These are phyloP conservation scores for Strigamia transsilvanica DNA, from an alignment of 2,888 invertebrate genomes.

Conservation along the genomic window DNA sequence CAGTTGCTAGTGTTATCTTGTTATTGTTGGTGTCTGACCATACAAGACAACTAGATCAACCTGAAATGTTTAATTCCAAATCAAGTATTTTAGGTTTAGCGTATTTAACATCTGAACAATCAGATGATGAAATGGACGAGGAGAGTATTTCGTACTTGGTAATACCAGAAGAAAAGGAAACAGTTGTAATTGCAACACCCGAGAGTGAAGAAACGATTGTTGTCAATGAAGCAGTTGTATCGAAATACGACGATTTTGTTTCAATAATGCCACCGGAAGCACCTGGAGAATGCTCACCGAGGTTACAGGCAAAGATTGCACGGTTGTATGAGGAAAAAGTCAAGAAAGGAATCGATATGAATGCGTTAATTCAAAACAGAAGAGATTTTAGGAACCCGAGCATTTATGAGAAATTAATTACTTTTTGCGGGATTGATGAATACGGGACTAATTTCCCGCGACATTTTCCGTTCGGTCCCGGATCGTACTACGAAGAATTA, in stretches of 20 bases:
- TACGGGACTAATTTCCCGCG: constrained; percentile 96
- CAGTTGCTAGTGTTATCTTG: too few relatives aligned
- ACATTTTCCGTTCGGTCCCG: constrained; percentile 91
- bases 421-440: constrained; percentile 94
- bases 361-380: constrained; percentile 84
- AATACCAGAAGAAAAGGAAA: neutral
- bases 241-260: neutral
- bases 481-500: constrained; percentile 92
- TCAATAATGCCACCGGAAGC: constrained; percentile 33
- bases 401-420: constrained; percentile 95
- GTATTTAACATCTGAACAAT: too few relatives aligned
- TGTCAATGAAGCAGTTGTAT: neutral
- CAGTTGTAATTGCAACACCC: neutral
- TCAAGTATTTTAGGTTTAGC: too few relatives aligned
- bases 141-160: neutral
- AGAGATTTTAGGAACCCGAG: constrained; percentile 97
- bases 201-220: neutral
- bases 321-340: constrained; percentile 74
- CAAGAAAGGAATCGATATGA: constrained; percentile 84
- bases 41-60: too few relatives aligned
- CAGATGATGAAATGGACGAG: neutral
- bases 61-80: too few relatives aligned
- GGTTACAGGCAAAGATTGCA: constrained; percentile 76
- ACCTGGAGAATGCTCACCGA: neutral
- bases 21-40: too few relatives aligned